Percentiles rank a stretch among this genome's conserved stretches.
Conservation (phyloP, 2,797 vertebrate genomes). For the Sebastes kiyomatsui region DNA sequence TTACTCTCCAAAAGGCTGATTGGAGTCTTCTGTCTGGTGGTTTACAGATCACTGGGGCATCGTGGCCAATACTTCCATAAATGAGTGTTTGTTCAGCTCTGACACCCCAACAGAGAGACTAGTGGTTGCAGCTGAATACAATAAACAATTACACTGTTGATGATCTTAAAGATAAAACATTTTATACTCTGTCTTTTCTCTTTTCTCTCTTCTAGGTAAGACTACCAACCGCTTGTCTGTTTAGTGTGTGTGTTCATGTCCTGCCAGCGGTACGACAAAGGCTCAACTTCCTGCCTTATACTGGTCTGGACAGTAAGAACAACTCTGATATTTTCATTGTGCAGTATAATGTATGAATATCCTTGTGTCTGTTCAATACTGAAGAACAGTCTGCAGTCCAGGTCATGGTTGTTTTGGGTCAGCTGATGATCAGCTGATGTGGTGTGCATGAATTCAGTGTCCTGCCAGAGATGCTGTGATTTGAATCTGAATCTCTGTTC, state of each 20-base stretch:
- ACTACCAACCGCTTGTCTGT: not conserved
- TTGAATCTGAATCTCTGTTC: not conserved
- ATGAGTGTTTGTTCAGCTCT: not conserved
- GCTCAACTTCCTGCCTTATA: not conserved
- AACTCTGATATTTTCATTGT: not conserved
- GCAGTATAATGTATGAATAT: not conserved
- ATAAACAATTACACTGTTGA: not conserved
- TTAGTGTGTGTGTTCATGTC: not conserved
- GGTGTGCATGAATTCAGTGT: not conserved
- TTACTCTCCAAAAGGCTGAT: not conserved
- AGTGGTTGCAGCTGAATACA: not conserved
- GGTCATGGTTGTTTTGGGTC: not conserved
- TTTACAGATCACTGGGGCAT: not conserved
- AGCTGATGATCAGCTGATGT: not conserved
- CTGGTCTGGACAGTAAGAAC: constrained; percentile 3
- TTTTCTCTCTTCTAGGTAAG: constrained; percentile 9
- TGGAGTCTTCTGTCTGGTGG: not conserved
- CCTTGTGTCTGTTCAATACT: not conserved
- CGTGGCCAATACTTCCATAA: not conserved
- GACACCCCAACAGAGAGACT: not conserved
- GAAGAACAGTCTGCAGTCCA: not conserved
- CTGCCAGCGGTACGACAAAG: no score
- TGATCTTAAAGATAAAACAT: not conserved
- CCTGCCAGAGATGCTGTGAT: not conserved
- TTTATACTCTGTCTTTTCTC: not conserved